Evolutionary conservation across 2,797 vertebrate genomes (phyloP).

Genomic region (Glossophaga mutica): DNA sequence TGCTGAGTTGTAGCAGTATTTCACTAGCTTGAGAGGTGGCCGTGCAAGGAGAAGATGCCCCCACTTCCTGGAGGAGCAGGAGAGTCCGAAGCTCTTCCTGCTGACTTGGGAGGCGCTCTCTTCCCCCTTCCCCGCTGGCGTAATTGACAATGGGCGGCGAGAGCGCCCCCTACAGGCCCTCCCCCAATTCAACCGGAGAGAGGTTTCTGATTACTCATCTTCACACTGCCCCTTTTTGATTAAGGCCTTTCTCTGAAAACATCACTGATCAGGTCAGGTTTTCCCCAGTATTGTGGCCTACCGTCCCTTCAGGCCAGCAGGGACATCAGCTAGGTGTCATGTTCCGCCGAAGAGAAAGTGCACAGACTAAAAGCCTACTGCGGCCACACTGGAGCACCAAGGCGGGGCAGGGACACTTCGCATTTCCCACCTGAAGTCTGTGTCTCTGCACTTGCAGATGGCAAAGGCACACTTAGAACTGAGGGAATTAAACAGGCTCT

Average conservation of each 20-base stretch:
- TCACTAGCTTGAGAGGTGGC: background rate
- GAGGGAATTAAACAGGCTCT: background rate
- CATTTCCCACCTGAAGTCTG: background rate
- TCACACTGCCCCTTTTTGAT: background rate
- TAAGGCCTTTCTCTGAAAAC: background rate
- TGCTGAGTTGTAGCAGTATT: background rate
- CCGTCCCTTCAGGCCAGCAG: background rate
- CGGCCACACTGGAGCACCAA: background rate
- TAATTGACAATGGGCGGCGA: background rate
- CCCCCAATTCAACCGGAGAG: background rate
- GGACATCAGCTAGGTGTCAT: background rate
- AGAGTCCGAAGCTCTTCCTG: background rate
- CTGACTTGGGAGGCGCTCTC: background rate
- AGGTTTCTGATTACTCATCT: background rate
- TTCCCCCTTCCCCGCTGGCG: background rate
- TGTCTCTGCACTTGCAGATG: background rate
- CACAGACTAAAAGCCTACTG: background rate
- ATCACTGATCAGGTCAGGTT: background rate
- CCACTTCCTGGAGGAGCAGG: background rate
- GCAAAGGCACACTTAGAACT: background rate
- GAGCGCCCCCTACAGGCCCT: background rate
- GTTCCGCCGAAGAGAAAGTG: background rate
- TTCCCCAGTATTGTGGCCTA: background rate
- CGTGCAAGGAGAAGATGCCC: background rate
- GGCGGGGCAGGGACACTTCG: background rate